Evolutionary conservation across 2,888 invertebrate genomes (phyloP).

Genomic region (Gnatocerus cornutus): DNA sequence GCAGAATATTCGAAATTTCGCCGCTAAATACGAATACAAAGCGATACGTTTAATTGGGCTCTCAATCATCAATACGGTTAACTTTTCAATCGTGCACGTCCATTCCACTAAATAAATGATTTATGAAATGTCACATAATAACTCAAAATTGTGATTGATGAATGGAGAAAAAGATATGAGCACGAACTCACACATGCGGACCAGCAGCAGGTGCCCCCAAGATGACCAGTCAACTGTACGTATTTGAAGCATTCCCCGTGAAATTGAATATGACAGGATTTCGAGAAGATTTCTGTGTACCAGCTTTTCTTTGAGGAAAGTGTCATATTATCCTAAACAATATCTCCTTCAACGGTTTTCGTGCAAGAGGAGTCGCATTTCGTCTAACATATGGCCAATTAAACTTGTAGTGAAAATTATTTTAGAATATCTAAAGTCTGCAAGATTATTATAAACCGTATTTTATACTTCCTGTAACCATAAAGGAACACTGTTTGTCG

Average conservation of each 20-base stretch:
- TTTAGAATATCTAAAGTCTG: no score
- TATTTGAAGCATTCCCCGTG: slow-evolving; percentile 45
- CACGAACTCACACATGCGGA: slow-evolving; percentile 30
- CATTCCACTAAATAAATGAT: slow-evolving; percentile 47
- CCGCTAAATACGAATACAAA: slow-evolving; percentile 32
- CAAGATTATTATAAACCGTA: no score
- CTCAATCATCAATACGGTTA: slow-evolving; percentile 36
- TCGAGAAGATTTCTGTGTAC: slow-evolving; percentile 30
- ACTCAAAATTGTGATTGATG: slow-evolving; percentile 47
- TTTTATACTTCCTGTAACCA: no score
- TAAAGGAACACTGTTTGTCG: no score
- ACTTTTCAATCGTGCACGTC: slow-evolving; percentile 46
- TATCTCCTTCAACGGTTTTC: slow-evolving; percentile 1
- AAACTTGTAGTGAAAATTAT: no score
- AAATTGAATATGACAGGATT: slow-evolving; percentile 47
- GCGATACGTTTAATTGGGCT: slow-evolving; percentile 43
- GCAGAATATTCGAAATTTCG: slow-evolving; percentile 29
- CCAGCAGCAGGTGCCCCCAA: slow-evolving; percentile 44
- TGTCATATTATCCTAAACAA: slow-evolving; percentile 19
- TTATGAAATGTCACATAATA: slow-evolving; percentile 47
- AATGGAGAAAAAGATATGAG: slow-evolving; percentile 33
- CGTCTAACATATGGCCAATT: no score
- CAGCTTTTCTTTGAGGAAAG: slow-evolving; percentile 14
- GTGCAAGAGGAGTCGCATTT: no score
- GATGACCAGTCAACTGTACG: slow-evolving; percentile 43